These are phyloP conservation scores for Thrips palmi DNA, from an alignment of 1,140 invertebrate species.

Conservation along the genomic window DNA sequence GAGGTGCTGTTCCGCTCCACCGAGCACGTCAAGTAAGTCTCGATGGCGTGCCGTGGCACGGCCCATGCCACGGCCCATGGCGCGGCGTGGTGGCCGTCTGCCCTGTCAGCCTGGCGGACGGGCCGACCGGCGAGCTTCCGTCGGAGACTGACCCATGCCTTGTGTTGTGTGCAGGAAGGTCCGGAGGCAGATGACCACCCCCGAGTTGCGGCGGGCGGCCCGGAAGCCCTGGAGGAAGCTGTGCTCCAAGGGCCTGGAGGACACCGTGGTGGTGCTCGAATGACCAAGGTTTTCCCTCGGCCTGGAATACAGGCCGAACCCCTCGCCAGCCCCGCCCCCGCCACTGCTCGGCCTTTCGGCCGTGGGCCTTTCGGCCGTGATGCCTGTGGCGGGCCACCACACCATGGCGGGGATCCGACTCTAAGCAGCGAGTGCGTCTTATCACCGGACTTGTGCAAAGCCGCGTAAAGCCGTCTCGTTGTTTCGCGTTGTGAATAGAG, in stretches of 20 bases:
- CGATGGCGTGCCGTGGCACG: background rate
- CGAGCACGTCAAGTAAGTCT: conserved; percentile 68
- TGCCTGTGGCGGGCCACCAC: no score
- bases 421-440: no score
- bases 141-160: conserved; percentile 9
- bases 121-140: background rate
- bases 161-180: conserved; percentile 42
- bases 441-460: no score
- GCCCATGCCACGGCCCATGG: background rate
- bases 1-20: conserved; percentile 90
- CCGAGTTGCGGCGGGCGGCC: conserved; percentile 70
- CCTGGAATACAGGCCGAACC: no score
- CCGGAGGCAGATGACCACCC: conserved; percentile 55
- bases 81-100: background rate
- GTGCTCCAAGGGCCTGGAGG: conserved; percentile 24
- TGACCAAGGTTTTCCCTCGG: no score
- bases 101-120: background rate
- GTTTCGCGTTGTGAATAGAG: no score
- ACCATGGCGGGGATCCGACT: no score
- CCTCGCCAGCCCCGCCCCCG: no score
- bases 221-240: conserved; percentile 75
- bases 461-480: no score
- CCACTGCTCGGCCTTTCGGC: no score
- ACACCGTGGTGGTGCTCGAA: conserved; percentile 16
- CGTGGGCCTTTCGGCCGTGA: no score